Evolutionary conservation across 2,113 vertebrate species (phyloP).

Genomic region (Nesogale talazaci): DNA sequence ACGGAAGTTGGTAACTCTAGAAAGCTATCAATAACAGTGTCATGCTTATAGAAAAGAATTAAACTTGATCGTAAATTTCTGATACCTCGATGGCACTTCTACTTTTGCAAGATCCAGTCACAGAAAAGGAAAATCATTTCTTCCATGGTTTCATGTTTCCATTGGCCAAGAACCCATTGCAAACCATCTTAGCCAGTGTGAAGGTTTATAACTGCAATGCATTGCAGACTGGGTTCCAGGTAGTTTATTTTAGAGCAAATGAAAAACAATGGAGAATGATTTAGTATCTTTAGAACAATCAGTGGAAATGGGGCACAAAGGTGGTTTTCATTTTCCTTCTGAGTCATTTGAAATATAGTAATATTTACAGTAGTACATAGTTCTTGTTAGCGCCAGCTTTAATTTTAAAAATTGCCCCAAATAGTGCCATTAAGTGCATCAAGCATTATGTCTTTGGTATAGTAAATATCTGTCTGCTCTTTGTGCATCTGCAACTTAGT

Average conservation of each 20-base stretch:
- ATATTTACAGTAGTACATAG: slow-evolving; percentile 63
- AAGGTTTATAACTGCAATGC: slow-evolving; percentile 49
- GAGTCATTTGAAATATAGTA: too few species aligned
- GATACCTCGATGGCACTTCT: slow-evolving; percentile 56
- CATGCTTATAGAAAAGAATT: slow-evolving; percentile 85
- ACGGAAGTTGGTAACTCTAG: neutral
- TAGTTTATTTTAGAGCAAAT: slow-evolving; percentile 55
- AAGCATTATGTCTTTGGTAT: slow-evolving; percentile 76
- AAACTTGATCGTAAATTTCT: slow-evolving; percentile 64
- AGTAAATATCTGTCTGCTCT: slow-evolving; percentile 74
- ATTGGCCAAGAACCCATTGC: slow-evolving; percentile 64
- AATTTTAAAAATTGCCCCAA: slow-evolving; percentile 62
- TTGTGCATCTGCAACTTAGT: slow-evolving; percentile 77
- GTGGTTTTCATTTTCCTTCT: too few species aligned
- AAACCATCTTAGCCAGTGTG: slow-evolving; percentile 72
- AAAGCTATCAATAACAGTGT: slow-evolving; percentile 69
- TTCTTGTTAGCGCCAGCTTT: slow-evolving; percentile 58
- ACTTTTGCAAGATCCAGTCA: slow-evolving; percentile 30
- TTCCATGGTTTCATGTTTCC: neutral
- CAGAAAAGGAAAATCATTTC: slow-evolving; percentile 61
- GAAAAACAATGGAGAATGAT: too few species aligned
- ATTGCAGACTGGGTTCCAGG: slow-evolving; percentile 64
- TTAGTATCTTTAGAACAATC: too few species aligned
- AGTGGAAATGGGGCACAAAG: too few species aligned
- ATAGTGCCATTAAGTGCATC: slow-evolving; percentile 72